phyloP scores from a whole-genome alignment of 2,888 invertebrate species.

The Rhabditoides inermis region DNA sequence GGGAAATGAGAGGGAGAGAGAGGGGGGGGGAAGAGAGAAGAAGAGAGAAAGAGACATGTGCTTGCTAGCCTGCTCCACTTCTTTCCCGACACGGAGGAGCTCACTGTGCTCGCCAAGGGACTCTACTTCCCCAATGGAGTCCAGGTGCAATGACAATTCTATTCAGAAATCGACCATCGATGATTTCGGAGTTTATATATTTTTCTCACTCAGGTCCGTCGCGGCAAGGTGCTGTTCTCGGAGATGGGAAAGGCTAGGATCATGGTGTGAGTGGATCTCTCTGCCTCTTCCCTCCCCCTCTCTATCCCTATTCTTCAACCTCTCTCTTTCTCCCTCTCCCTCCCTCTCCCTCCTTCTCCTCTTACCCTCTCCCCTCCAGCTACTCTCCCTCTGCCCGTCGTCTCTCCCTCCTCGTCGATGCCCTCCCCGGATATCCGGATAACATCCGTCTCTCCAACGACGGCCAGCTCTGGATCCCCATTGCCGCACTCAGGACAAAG shows the following conservation, averaged over 20 bases:
- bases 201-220: too few species aligned
- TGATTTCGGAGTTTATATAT: too few species aligned
- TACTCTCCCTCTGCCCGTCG: constrained; percentile 14
- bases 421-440: constrained; percentile 35
- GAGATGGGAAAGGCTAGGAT: constrained; percentile 32
- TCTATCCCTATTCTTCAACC: too few species aligned
- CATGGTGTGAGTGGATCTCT: constrained; percentile 6
- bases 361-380: too few species aligned
- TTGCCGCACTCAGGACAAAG: not conserved
- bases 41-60: too few species aligned
- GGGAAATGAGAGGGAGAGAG: too few species aligned
- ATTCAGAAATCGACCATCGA: too few species aligned
- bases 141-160: constrained; percentile 17
- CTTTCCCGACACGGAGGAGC: constrained; percentile 17
- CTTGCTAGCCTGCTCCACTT: constrained; percentile 23
- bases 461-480: constrained; percentile 10
- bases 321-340: too few species aligned
- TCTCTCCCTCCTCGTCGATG: constrained; percentile 18
- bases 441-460: constrained; percentile 20
- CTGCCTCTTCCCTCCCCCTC: too few species aligned
- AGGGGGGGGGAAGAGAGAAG: too few species aligned
- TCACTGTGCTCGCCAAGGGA: constrained; percentile 16
- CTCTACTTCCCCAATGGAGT: constrained; percentile 36
- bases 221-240: constrained; percentile 17
- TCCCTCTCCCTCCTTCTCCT: too few species aligned